Evolutionary conservation across 2,113 vertebrate genomes (phyloP), one percentile per base, ranked within the genome.

Genomic region (Eonycteris spelaea): DNA sequence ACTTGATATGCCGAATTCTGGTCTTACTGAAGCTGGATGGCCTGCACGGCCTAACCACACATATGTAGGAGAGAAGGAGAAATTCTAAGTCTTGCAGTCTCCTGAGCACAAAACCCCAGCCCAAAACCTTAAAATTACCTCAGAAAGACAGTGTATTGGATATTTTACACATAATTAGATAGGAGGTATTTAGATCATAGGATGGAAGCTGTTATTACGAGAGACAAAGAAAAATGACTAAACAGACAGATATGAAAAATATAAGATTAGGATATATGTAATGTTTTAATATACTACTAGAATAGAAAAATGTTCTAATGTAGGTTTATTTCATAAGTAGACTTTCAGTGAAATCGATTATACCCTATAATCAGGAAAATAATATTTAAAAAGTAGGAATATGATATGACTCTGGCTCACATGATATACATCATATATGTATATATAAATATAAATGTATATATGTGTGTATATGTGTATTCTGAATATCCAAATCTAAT

Each of bases 1-100:
- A 68, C 53, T 97, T 93, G 73, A 51, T 65, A 83, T 85, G 35
- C 19, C 86, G 70, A 55, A 82, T 82, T 53, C 30, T 92, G 33
- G 21, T n/a, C 68, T 68, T 30, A 55, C 24, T 63, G 71, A 90
- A 78, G 26, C 53, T 68, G 7, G 43, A 38, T 61, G 12, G 5
- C 57, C 30, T 80, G 35, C 21, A 48, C 2, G 19, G 68, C 18
- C 16, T 26, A 86, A 65, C 16, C 24, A 90, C 12, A 40, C 0
- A 33, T 48, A 45, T 0, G 7, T 15, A 73, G 73, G 68, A 75
- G 5, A 77, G 18, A 63, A 8, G 22, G 35, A 87, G 55, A 10
- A 5, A 13, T 35, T 38, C 1, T 5, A 43, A 89, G 19, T 1
- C 30, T 55, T 38, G 73, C n/a, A 59, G 80, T 88, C 38, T 65